Conservation (phyloP, 2,888 invertebrate genomes). For the Ferdinandea cuprea region DNA sequence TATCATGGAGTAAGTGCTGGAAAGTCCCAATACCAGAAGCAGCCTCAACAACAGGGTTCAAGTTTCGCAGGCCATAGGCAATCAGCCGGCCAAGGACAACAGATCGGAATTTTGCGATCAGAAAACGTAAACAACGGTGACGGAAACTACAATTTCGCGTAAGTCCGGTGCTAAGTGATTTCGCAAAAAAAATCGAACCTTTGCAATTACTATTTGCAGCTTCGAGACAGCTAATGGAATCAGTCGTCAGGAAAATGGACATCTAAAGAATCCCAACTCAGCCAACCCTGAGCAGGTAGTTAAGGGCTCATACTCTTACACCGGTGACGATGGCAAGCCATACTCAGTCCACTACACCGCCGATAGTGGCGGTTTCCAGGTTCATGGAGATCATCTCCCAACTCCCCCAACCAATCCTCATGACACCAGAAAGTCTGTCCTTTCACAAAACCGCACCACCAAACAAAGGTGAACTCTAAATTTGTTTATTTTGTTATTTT, state of each 20-base stretch:
- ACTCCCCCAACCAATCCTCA: slow-evolving; percentile 89
- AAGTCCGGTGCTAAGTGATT: slow-evolving; percentile 73
- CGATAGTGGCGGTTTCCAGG: slow-evolving; percentile 90
- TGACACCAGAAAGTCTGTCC: slow-evolving; percentile 75
- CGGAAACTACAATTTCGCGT: slow-evolving; percentile 87
- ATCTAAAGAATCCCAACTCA: slow-evolving; percentile 85
- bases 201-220: slow-evolving; percentile 78
- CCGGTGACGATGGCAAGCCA: slow-evolving; percentile 86
- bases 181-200: background rate
- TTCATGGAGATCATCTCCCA: slow-evolving; percentile 90
- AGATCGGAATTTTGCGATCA: slow-evolving; percentile 86
- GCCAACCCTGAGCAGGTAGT: slow-evolving; percentile 86
- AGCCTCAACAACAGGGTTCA: slow-evolving; percentile 2
- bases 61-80: slow-evolving; percentile 78
- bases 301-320: slow-evolving; percentile 86
- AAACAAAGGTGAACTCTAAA: slow-evolving; percentile 65
- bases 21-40: slow-evolving; percentile 47
- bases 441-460: background rate
- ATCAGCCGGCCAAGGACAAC: slow-evolving; percentile 80
- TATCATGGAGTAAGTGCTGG: slow-evolving; percentile 78
- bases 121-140: slow-evolving; percentile 86
- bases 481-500: slow-evolving; percentile 34
- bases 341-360: slow-evolving; percentile 88
- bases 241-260: slow-evolving; percentile 84
- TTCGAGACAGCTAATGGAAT: slow-evolving; percentile 88